Conservation (phyloP, 37 sponge, comb jelly and placozoan genomes). For the Chondrosia reniformis region DNA sequence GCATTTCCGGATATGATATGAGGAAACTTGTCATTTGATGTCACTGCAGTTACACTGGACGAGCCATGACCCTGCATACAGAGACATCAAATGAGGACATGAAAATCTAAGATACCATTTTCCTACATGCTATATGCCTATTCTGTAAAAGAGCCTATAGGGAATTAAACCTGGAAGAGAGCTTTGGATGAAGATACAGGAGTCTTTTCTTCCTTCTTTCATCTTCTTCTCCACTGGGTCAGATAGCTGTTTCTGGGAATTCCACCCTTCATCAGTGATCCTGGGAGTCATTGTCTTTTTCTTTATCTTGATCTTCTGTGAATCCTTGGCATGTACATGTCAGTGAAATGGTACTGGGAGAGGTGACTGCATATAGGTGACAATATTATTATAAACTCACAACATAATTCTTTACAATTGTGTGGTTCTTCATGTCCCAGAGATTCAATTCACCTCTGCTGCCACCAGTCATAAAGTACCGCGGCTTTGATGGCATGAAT, state of each 20-base stretch:
- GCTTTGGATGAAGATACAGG: no score
- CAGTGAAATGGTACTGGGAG: neutral
- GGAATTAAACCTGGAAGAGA: no score
- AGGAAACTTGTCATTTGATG: conserved; percentile 18
- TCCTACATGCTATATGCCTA: no score
- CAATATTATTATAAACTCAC: conserved; percentile 16
- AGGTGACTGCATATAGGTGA: neutral
- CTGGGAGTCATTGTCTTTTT: no score
- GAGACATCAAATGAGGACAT: neutral
- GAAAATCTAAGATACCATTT: neutral
- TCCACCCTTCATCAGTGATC: no score
- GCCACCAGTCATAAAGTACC: conserved; percentile 58
- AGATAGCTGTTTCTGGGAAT: no score
- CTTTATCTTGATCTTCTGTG: no score
- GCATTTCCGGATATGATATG: conserved; percentile 46
- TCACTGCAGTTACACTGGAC: conserved; percentile 39
- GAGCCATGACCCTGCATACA: conserved; percentile 59
- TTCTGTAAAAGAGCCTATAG: no score
- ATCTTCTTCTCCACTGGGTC: no score
- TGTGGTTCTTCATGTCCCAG: conserved; percentile 62
- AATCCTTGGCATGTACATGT: no score
- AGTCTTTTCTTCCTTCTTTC: no score
- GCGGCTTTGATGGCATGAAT: conserved; percentile 40
- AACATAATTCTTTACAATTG: conserved; percentile 28
- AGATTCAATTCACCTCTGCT: neutral